A percentile compares a stretch with the other conserved stretches of the same genome.
Evolutionary conservation across 1,140 invertebrate genomes (phyloP).

Genomic region (Chelonus insularis): DNA sequence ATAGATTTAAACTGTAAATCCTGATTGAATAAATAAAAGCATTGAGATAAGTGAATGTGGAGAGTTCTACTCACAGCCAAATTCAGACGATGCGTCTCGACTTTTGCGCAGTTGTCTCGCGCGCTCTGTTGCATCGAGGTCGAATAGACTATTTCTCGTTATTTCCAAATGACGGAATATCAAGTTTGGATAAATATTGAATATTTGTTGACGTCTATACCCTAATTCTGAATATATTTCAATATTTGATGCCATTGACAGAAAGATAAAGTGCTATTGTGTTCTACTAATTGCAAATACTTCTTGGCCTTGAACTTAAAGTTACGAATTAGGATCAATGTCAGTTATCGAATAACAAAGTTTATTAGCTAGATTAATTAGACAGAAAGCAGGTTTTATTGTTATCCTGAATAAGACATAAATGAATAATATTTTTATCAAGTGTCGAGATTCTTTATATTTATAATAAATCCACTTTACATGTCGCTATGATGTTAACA

Average conservation of each 20-base stretch:
- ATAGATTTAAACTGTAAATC: too few relatives aligned
- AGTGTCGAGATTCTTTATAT: too few relatives aligned
- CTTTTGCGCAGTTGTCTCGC: conserved; percentile 10
- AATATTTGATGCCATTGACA: not conserved
- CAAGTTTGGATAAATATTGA: not conserved
- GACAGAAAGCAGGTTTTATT: too few relatives aligned
- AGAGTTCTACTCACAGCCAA: conserved; percentile 6
- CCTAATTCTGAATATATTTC: not conserved
- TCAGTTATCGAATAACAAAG: not conserved
- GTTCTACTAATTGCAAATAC: too few relatives aligned
- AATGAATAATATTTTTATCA: too few relatives aligned
- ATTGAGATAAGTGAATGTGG: not conserved
- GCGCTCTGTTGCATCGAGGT: conserved; percentile 4
- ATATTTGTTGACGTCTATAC: not conserved
- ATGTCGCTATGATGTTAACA: too few relatives aligned
- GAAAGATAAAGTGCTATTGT: not conserved
- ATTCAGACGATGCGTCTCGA: conserved; percentile 8
- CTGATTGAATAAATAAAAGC: too few relatives aligned
- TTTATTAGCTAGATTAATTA: too few relatives aligned
- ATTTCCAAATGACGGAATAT: not conserved
- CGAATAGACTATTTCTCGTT: not conserved
- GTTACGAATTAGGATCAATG: conserved; percentile 1
- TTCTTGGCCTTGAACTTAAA: conserved; percentile 4
- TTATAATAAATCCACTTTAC: too few relatives aligned
- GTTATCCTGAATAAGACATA: too few relatives aligned